Evolutionary conservation across 2,113 vertebrate species (phyloP), one percentile per base, ranked within the genome.

Genomic region (Emydocephalus ijimae): DNA sequence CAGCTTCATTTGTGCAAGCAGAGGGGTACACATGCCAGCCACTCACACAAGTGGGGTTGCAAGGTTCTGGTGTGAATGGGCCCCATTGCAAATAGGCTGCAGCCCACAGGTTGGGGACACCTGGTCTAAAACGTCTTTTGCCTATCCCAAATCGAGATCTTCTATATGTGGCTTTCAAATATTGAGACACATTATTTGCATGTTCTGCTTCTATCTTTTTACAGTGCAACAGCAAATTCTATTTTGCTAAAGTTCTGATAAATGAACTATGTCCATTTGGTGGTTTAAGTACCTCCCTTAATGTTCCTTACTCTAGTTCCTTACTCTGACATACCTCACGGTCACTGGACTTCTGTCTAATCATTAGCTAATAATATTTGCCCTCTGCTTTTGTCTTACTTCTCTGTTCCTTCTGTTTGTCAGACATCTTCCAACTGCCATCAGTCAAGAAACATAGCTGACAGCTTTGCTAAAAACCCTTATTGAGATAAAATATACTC

Each of bases 191-290:
- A 23, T 21, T 34, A 9, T 34, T 24, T 87, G 11, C 21, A 48
- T 23, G 20, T 86, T 50, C 85, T 87, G 24, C 11, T 50, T 39
- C 50, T 52, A 20, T 39, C n/a, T 56, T 34, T 61, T 59, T 61
- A 48, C 26, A 20, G 26, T 61, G 26, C 23, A 48, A 61, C 39
- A 23, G 8, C 56, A 61, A 61, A 94, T 97, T 95, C 94, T 94
- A 94, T 96, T 96, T 96, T 96, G 94, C 95, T 96, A 94, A 93
- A 94, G 94, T 92, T 94, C 61, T 94, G 91, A 94, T 94, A 94
- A 94, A 94, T 95, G 34, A 81, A 18, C 7, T 96, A 91, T 96
- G 94, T 96, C 93, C 8, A 94, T 91, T 95, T 29, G 94, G 93
- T 91, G 93, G 93, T 96, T 92, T 95, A 93, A 96, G 95, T 92